Conservation (phyloP, 2,888 invertebrate genomes). For the Matsumyia berberina region DNA sequence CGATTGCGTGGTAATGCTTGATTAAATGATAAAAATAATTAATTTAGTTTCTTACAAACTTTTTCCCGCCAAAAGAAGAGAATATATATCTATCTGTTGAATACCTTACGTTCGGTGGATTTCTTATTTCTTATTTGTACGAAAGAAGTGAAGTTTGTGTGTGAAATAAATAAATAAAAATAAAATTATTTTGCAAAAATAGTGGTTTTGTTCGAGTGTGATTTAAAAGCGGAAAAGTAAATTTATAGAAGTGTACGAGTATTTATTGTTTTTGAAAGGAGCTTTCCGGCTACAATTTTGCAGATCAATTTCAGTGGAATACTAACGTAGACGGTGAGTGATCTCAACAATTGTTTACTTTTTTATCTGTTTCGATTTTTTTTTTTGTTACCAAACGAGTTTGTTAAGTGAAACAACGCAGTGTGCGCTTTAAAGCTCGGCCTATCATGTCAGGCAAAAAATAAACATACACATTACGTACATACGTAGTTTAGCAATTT, state of each 20-base stretch:
- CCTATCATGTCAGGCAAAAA: conserved; percentile 25
- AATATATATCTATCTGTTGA: neutral
- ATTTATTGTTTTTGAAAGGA: neutral
- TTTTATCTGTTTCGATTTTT: conserved; percentile 15
- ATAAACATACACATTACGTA: too few species aligned
- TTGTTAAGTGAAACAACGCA: conserved; percentile 7
- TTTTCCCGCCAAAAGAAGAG: conserved; percentile 22
- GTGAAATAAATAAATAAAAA: neutral
- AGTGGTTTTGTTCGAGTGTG: neutral
- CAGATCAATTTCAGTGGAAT: conserved; percentile 27
- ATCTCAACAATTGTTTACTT: conserved; percentile 30
- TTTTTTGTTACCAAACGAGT: conserved; percentile 23
- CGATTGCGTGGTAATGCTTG: neutral
- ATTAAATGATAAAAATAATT: neutral
- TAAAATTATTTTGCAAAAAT: neutral
- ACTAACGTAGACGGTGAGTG: conserved; percentile 39
- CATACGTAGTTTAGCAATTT: conserved; percentile 19
- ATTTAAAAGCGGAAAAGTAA: neutral
- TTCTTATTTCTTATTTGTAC: neutral
- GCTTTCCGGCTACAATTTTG: neutral
- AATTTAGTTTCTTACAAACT: neutral
- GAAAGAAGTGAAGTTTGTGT: neutral
- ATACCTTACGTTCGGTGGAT: neutral
- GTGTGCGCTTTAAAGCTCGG: conserved; percentile 13
- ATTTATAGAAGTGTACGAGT: neutral